Evolutionary conservation across 1,140 invertebrate species (phyloP).

Genomic region (Onthophagus taurus): DNA sequence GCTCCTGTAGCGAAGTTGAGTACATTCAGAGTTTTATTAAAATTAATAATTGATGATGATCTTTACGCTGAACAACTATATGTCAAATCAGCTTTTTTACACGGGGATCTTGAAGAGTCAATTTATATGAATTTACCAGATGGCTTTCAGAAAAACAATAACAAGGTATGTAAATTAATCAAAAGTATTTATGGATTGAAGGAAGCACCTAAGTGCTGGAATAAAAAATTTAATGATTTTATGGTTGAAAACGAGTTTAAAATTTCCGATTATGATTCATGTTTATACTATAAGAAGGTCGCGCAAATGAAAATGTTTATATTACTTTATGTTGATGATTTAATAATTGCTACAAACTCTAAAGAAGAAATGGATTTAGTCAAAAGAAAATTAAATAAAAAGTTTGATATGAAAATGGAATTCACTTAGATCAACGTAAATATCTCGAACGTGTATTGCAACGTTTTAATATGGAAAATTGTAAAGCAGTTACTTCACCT

Average conservation of each 20-base stretch:
- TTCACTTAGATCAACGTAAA: conserved; percentile 18
- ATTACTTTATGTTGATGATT: conserved; percentile 29
- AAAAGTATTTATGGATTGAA: conserved; percentile 10
- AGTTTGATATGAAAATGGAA: conserved; percentile 12
- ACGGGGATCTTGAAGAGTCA: conserved; percentile 19
- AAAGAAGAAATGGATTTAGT: background rate
- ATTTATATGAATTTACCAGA: conserved; percentile 22
- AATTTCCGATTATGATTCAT: conserved; percentile 25
- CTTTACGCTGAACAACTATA: conserved; percentile 28
- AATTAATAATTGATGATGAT: conserved; percentile 19
- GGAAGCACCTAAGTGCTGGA: background rate
- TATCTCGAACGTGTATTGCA: conserved; percentile 20
- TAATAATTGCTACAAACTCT: conserved; percentile 13
- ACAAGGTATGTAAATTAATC: no score
- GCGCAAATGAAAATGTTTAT: conserved; percentile 15
- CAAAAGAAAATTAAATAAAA: background rate
- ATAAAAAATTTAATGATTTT: conserved; percentile 11
- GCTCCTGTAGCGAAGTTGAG: conserved; percentile 28
- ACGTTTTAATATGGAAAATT: conserved; percentile 29
- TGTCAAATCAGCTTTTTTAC: conserved; percentile 23
- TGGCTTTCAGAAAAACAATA: no score
- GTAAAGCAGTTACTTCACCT: conserved; percentile 22
- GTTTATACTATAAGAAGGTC: conserved; percentile 22
- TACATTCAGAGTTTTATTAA: conserved; percentile 28
- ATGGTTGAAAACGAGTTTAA: conserved; percentile 19